A percentile compares a stretch with the other conserved stretches of the same genome.
Evolutionary conservation across 2,888 invertebrate species (phyloP).

Genomic region (Ornithoptera alexandrae): DNA sequence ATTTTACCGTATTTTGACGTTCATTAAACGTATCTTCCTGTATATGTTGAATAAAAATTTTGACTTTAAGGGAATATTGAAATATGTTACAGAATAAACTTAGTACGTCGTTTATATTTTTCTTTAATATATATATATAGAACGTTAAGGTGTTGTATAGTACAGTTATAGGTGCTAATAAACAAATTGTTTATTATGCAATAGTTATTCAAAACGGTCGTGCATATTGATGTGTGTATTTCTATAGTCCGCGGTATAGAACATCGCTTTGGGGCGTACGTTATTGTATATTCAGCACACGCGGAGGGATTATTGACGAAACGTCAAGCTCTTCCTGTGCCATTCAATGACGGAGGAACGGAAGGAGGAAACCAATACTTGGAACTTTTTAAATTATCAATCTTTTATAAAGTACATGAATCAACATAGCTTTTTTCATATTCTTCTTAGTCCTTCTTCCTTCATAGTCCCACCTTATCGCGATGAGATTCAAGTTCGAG

Average conservation of each 20-base stretch:
- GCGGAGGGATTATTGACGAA: constrained; percentile 51
- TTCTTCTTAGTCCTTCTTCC: too few relatives aligned
- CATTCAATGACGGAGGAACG: neutral
- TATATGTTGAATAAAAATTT: too few relatives aligned
- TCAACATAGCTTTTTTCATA: too few relatives aligned
- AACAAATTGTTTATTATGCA: neutral
- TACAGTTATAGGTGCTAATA: neutral
- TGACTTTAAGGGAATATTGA: too few relatives aligned
- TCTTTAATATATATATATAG: too few relatives aligned
- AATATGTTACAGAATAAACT: too few relatives aligned
- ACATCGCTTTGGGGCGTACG: constrained; percentile 44
- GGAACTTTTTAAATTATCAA: neutral
- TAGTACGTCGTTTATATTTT: too few relatives aligned
- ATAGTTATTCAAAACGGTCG: constrained; percentile 1
- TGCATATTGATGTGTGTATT: constrained; percentile 1
- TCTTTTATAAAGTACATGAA: neutral
- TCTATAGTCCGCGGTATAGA: constrained; percentile 29
- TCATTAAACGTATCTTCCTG: too few relatives aligned
- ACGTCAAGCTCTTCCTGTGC: constrained; percentile 38
- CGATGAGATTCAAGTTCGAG: too few relatives aligned
- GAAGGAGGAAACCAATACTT: neutral
- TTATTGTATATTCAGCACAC: constrained; percentile 51
- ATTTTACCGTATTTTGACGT: too few relatives aligned
- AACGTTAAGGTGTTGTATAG: too few relatives aligned
- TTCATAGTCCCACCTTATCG: too few relatives aligned